Percentiles rank a stretch among this genome's conserved stretches.
These are phyloP conservation scores for Cheilosia variabilis DNA, from an alignment of 2,888 invertebrate genomes.

Conservation along the genomic window DNA sequence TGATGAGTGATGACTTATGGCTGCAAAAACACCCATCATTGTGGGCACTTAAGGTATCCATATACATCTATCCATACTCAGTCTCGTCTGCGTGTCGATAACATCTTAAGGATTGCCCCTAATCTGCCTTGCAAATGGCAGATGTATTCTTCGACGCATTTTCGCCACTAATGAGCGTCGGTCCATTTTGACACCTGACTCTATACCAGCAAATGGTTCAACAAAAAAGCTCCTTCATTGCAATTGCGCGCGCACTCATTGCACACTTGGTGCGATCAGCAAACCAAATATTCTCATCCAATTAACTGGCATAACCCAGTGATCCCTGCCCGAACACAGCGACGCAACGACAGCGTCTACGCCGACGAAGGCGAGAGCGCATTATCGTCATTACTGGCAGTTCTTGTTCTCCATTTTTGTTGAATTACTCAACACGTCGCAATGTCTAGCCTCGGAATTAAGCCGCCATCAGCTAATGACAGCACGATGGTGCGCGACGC, in stretches of 20 bases:
- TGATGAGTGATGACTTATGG: no score
- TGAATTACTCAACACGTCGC: conserved; percentile 43
- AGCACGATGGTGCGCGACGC: conserved; percentile 41
- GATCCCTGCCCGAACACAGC: conserved; percentile 11
- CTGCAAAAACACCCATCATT: no score
- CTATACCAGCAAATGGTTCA: not conserved
- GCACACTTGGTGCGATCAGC: conserved; percentile 32
- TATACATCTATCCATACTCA: no score
- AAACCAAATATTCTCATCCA: conserved; percentile 32
- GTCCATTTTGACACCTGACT: conserved; percentile 32
- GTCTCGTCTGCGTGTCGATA: no score
- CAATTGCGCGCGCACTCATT: not conserved
- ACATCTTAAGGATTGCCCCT: not conserved
- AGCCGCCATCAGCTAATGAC: conserved; percentile 64
- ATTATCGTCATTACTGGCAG: conserved; percentile 42
- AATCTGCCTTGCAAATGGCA: not conserved
- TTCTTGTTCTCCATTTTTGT: conserved; percentile 39
- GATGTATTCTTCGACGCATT: not conserved
- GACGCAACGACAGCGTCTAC: no score
- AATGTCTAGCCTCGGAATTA: conserved; percentile 55
- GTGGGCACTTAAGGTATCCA: no score
- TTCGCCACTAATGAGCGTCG: not conserved
- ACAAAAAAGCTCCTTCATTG: not conserved
- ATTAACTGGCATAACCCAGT: conserved; percentile 18
- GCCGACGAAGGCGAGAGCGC: not conserved